These are phyloP conservation scores for Mastomys natalensis DNA, from an alignment of 2,113 vertebrate genomes.

Conservation along the genomic window DNA sequence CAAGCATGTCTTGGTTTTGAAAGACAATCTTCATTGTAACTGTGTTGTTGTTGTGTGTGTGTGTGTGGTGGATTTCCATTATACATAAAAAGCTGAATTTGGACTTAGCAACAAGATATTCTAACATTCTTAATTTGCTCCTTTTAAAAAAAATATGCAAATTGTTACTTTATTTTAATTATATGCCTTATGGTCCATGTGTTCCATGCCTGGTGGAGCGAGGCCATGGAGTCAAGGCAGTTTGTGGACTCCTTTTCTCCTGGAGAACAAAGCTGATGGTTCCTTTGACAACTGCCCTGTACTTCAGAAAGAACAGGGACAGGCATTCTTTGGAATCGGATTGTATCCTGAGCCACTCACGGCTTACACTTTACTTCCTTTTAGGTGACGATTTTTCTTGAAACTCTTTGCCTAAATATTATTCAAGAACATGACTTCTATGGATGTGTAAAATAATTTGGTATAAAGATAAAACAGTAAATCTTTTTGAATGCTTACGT, in stretches of 20 bases:
- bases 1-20: conserved; percentile 21
- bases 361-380: background rate
- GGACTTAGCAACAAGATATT: background rate
- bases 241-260: too few species aligned
- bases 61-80: background rate
- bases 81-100: conserved; percentile 21
- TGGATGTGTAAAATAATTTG: conserved; percentile 3
- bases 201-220: too few species aligned
- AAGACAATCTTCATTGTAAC: background rate
- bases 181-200: too few species aligned
- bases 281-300: too few species aligned
- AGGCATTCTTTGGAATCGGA: too few species aligned
- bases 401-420: background rate
- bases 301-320: too few species aligned
- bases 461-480: background rate
- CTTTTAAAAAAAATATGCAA: background rate
- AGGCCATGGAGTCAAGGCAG: too few species aligned
- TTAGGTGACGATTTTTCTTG: background rate
- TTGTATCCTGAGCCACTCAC: too few species aligned
- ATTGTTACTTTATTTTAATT: too few species aligned
- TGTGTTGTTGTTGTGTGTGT: too few species aligned
- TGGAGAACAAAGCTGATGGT: too few species aligned
- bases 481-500: background rate
- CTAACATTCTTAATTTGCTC: background rate
- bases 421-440: conserved; percentile 21